Evolutionary conservation across 2,797 vertebrate genomes (phyloP), one percentile per base, ranked within the genome.

Genomic region (Tamandua tetradactyla): DNA sequence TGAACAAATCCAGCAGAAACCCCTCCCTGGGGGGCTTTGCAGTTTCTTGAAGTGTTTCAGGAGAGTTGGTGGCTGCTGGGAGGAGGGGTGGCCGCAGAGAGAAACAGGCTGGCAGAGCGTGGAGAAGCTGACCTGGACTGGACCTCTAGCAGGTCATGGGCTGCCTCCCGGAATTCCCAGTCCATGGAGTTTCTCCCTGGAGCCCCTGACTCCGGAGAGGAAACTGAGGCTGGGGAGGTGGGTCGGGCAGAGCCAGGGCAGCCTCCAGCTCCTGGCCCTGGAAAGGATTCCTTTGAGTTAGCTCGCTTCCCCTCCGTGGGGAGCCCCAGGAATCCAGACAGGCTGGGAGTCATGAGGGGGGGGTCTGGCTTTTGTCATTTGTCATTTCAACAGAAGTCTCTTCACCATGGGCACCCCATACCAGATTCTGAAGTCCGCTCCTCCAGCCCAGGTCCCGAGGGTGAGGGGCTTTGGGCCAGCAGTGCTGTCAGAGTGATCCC

Each of bases 321-420:
- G 37, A 61, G 27, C 37, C 55, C 62, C 57, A 62, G 57, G 30
- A 14, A 22, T 7, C 27, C 37, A 42, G 5, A 7, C 49, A 35
- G 22, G 2, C 0, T 7, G 32, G 32, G 30, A 3, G 2, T 40
- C 49, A 8, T 13, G 12, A n/a, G n/a, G 2, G 2, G 66, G 23
- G 18, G 25, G 78, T 81, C 17, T 32, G 49, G 52, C 52, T 59
- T 55, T 59, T 49, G 47, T 66, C 40, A 1, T 40, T 49, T 17
- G 30, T n/a, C 32, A 9, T 18, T 23, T n/a, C 37, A 12, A 5
- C 30, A 68, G 59, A 75, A 66, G 57, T 40, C 40, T 44, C 59
- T 42, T 59, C 3, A 1, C 5, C 10, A 2, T 37, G 37, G 59
- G 2, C 14, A 7, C 8, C 6, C 11, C 0, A 27, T 11, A 5